Percentiles rank a stretch among this genome's conserved stretches.
phyloP scores from a whole-genome alignment of 1,140 invertebrate species.

The Diachasmimorpha longicaudata region DNA sequence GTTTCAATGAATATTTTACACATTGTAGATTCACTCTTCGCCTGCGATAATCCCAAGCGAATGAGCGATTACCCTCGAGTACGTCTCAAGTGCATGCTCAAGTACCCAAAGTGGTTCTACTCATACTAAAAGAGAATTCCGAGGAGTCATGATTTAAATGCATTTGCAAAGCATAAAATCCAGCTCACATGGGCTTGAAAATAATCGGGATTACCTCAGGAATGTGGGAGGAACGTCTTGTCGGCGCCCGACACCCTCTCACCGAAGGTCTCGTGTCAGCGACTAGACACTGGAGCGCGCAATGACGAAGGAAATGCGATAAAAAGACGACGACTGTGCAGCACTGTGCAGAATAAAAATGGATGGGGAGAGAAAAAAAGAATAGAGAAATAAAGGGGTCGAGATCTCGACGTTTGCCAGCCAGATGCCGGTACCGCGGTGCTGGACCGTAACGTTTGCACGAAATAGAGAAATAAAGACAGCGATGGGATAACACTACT shows the following conservation, averaged over 20 bases:
- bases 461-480: not conserved
- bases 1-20: too few species aligned
- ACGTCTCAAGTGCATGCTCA: not conserved
- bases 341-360: not conserved
- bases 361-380: not conserved
- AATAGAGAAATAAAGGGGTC: not conserved
- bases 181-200: not conserved
- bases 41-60: not conserved
- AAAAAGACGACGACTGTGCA: not conserved
- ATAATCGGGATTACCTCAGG: constrained; percentile 4
- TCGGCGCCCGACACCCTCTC: not conserved
- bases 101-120: not conserved
- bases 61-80: not conserved
- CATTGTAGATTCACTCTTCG: not conserved
- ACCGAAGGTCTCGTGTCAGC: not conserved
- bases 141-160: not conserved
- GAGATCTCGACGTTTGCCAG: not conserved
- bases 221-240: not conserved
- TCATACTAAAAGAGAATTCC: not conserved
- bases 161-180: not conserved
- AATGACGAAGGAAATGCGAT: constrained; percentile 4
- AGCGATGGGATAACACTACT: not conserved
- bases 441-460: not conserved
- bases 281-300: constrained; percentile 7
- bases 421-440: not conserved